Conservation (phyloP, 2,888 invertebrate genomes). For the Lasioglossum figueresi region DNA sequence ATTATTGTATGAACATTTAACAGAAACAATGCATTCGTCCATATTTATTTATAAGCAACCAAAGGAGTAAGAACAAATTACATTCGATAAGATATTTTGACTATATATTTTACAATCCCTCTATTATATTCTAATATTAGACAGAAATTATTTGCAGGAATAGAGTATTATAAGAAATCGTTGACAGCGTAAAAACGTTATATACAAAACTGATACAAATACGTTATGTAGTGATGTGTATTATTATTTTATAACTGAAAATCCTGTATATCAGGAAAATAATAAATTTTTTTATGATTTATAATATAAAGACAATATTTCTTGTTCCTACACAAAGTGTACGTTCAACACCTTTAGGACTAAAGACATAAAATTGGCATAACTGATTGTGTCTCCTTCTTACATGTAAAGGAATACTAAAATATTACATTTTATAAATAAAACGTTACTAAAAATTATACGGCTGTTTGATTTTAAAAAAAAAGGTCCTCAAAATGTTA, state of each 20-base stretch:
- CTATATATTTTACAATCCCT: conserved; percentile 30
- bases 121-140: conserved; percentile 27
- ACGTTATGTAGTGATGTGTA: conserved; percentile 5
- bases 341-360: background rate
- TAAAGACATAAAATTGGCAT: background rate
- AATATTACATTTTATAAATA: background rate
- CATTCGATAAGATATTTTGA: conserved; percentile 16
- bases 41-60: background rate
- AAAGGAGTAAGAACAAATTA: conserved; percentile 18
- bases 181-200: conserved; percentile 33
- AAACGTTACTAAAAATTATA: background rate
- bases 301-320: background rate
- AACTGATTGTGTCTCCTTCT: background rate
- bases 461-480: background rate
- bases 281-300: conserved; percentile 6
- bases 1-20: conserved; percentile 2
- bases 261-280: conserved; percentile 8
- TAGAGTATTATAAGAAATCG: conserved; percentile 19
- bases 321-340: conserved; percentile 1
- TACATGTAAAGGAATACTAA: background rate
- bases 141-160: conserved; percentile 12
- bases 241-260: background rate
- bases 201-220: conserved; percentile 39
- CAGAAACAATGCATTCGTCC: background rate
- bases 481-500: background rate